Evolutionary conservation across 2,113 vertebrate genomes (phyloP), one percentile per base, ranked within the genome.

Genomic region (Stigmatopora argus): DNA sequence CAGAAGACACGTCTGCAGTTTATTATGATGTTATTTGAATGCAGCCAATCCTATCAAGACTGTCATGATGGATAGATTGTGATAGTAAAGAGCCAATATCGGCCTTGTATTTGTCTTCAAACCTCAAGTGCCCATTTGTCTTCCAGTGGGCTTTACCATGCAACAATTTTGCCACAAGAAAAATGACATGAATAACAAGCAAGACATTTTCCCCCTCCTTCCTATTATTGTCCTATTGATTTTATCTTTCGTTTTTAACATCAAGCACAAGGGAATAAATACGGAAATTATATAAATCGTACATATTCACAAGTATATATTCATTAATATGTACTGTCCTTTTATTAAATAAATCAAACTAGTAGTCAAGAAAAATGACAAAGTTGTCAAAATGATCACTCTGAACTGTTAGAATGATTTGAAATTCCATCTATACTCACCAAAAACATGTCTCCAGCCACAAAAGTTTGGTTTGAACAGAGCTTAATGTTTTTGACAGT

Each of bases 1-100:
- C 78, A 64, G 31, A 46, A 67, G 70, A 69, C 77, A 77, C 72
- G 75, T 85, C 79, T 83, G 78, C 46, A 56, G 65, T 87, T 83
- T 85, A 83, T 77, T 74, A 70, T 58, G 78, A 67, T n/a, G 56
- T 67, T 56, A 31, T 56, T 56, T 56, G 66, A 70, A 47, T 45
- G 76, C 57, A 70, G 65, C 69, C 44, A 47, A 62, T 60, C 69
- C 69, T 74, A 71, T 82, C 77, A 73, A 55, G 46, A 35, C 59
- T 45, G 3, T 19, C 8, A 38, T 72, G 68, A 71, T 71, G 74
- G 53, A 78, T 81, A 72, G 67, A 70, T 61, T 52, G 78, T 83
- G 80, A 31, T 31, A 31, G 26, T 31, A 82, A 80, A 69, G 19
- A 21, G 52, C 75, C 35, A 73, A 68, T 69, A 68, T 71, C 69